Evolutionary conservation across 2,888 invertebrate genomes (phyloP), one percentile per base, ranked within the genome.

Genomic region (Metopia argyrocephala): DNA sequence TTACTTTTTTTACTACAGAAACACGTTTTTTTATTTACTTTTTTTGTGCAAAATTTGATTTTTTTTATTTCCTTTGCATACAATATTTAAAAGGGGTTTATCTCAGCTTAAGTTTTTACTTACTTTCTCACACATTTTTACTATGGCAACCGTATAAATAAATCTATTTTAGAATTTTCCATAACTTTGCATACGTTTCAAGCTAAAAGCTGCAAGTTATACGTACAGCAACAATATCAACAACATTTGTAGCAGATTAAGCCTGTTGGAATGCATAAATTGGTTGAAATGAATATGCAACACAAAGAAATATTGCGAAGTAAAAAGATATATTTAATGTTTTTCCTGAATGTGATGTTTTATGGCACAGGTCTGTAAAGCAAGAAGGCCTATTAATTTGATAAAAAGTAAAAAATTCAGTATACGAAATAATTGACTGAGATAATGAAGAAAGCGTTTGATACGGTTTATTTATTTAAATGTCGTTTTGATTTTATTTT

Each of bases 181-280:
- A 61, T 5, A 61, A 45, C 27, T 64, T 56, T 73, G 23, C 46
- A 54, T 54, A 62, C 52, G 28, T 28, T 71, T 54, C 5, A 62
- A 28, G 45, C 46, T 27, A 15, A 56, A 64, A 62, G 45, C 48
- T 57, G 9, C 28, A 59, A 48, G 38, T 48, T 48, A 48, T 20
- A 48, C n/a, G 18, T 48, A 15, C 48, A 48, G n/a, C 18, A 57
- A 28, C 18, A 56, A 68, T 38, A 23, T n/a, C n/a, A 31, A 59
- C 50, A 64, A 64, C 71, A 54, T 25, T 54, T 61, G 52, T 27
- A 71, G 20, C 54, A 59, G 38, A 62, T 71, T 71, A 20, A 45
- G 20, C 45, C 62, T 54, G 15, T 54, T 62, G 45, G 45, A 45
- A 54, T n/a, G 20, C 12, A 73, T 56, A 64, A 64, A 73, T 52